Percentiles rank a stretch among this genome's conserved stretches.
These are phyloP conservation scores for Sarcophaga bullata DNA, from an alignment of 1,140 invertebrate species.

Conservation along the genomic window DNA sequence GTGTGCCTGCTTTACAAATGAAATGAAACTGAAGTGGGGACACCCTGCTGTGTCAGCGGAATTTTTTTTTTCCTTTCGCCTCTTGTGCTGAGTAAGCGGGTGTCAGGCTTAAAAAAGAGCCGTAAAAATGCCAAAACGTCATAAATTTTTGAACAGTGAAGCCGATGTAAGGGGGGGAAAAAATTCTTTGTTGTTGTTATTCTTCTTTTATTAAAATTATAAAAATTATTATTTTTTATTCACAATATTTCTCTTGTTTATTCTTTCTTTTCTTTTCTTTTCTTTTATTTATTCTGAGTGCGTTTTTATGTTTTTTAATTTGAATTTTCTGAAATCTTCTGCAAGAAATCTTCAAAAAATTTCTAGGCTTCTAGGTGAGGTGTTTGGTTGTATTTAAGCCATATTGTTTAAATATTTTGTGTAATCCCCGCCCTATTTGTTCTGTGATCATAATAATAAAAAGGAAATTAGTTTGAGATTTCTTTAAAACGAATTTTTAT, in stretches of 20 bases:
- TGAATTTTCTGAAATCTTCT: too few relatives aligned
- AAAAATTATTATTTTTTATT: slow-evolving; percentile 13
- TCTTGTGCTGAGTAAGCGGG: slow-evolving; percentile 6
- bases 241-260: not conserved
- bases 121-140: slow-evolving; percentile 40
- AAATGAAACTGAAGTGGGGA: slow-evolving; percentile 4
- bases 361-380: too few relatives aligned
- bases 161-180: not conserved
- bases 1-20: too few relatives aligned
- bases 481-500: too few relatives aligned
- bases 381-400: too few relatives aligned
- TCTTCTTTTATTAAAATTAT: slow-evolving; percentile 26
- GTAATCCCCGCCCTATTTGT: too few relatives aligned
- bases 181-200: not conserved
- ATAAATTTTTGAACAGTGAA: slow-evolving; percentile 34
- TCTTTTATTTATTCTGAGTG: not conserved
- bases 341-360: too few relatives aligned
- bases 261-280: not conserved
- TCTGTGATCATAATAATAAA: too few relatives aligned
- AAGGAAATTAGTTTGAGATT: too few relatives aligned
- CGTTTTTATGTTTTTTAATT: too few relatives aligned
- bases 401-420: too few relatives aligned
- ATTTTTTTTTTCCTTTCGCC: not conserved
- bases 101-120: slow-evolving; percentile 32
- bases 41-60: slow-evolving; percentile 42